phyloP scores from a whole-genome alignment of 1,140 invertebrate species.

The Stegodyphus dumicola region DNA sequence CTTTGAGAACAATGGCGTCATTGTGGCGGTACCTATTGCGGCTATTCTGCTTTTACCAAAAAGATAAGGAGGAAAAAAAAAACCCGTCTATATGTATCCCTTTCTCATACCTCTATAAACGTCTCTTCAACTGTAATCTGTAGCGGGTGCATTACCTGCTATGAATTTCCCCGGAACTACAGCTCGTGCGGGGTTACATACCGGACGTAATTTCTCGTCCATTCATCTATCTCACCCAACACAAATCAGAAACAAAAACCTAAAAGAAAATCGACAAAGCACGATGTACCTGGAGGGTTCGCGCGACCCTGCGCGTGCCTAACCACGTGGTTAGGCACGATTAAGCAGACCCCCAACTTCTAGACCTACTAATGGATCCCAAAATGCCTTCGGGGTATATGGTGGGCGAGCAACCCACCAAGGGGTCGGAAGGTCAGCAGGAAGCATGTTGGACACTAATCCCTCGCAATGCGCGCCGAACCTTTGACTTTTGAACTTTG shows the following conservation, averaged over 20 bases:
- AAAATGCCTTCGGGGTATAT: slow-evolving; percentile 20
- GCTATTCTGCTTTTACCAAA: background rate
- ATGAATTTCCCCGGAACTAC: slow-evolving; percentile 3
- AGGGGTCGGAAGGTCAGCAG: slow-evolving; percentile 36
- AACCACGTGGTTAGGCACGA: slow-evolving; percentile 45
- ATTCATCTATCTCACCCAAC: slow-evolving; percentile 45
- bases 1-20: too few relatives aligned
- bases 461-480: slow-evolving; percentile 12
- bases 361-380: slow-evolving; percentile 51
- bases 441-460: slow-evolving; percentile 52
- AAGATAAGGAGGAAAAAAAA: background rate
- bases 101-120: too few relatives aligned
- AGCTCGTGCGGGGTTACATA: slow-evolving; percentile 9
- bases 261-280: slow-evolving; percentile 42
- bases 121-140: background rate
- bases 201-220: slow-evolving; percentile 28
- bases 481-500: slow-evolving; percentile 42
- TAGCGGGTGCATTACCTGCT: slow-evolving; percentile 31
- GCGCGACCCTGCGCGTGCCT: slow-evolving; percentile 49
- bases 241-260: slow-evolving; percentile 21
- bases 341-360: slow-evolving; percentile 43
- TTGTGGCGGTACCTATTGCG: background rate
- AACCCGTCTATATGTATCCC: background rate
- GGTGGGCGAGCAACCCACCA: slow-evolving; percentile 37
- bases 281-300: slow-evolving; percentile 27